Conservation (phyloP, 2,797 vertebrate genomes). For the Etheostoma perlongum region DNA sequence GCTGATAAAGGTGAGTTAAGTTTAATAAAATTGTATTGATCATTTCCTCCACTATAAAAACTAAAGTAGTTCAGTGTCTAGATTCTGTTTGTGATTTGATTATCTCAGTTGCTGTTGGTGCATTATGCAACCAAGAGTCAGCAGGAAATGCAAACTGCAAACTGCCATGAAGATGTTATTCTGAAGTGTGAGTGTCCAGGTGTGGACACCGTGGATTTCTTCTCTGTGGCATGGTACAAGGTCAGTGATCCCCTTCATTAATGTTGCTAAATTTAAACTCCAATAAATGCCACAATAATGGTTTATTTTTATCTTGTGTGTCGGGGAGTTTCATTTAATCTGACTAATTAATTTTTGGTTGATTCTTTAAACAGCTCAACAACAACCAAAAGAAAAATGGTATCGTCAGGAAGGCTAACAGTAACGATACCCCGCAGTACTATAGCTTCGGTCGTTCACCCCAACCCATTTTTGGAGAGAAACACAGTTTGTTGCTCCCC, state of each 20-base stretch:
- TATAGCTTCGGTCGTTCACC: background rate
- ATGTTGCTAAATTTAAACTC: background rate
- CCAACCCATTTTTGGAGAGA: background rate
- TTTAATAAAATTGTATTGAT: background rate
- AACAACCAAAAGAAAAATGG: rapidly evolving
- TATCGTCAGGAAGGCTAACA: conserved; percentile 47
- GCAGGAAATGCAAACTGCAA: rapidly evolving
- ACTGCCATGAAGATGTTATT: conserved; percentile 51
- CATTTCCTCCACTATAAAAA: background rate
- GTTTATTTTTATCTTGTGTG: background rate
- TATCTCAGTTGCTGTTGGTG: conserved; percentile 61
- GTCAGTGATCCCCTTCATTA: conserved; percentile 48
- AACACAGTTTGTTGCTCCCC: conserved; percentile 52
- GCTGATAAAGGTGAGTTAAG: conserved; percentile 63
- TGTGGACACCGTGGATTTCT: conserved; percentile 10
- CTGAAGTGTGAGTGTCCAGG: conserved; percentile 74
- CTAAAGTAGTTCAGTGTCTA: background rate
- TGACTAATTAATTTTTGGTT: background rate
- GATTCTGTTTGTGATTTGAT: conserved; percentile 7
- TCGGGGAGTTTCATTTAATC: background rate
- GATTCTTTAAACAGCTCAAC: background rate
- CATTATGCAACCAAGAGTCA: conserved; percentile 15
- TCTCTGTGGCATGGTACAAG: conserved; percentile 81
- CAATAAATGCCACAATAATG: no score
- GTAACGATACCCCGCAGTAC: rapidly evolving